Evolutionary conservation across 2,888 invertebrate genomes (phyloP).

Genomic region (Antheraea assamensis): DNA sequence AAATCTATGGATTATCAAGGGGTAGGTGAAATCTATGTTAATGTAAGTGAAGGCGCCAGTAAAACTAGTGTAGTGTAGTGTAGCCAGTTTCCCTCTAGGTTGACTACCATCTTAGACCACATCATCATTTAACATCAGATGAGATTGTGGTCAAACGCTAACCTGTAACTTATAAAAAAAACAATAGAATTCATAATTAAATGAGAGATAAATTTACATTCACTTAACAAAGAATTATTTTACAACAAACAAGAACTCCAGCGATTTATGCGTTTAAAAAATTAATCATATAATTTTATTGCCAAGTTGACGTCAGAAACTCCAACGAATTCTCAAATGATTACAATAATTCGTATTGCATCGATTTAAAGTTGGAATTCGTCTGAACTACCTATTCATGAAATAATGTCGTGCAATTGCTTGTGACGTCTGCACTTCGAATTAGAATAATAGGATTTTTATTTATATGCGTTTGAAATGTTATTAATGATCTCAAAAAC

Average conservation of each 20-base stretch:
- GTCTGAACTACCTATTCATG: not conserved
- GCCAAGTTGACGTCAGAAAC: not conserved
- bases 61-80: no score
- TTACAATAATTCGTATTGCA: not conserved
- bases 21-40: no score
- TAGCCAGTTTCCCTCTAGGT: no score
- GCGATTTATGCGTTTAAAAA: not conserved
- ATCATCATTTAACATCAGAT: no score
- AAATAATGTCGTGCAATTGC: conserved; percentile 30
- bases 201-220: not conserved
- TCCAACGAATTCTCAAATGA: not conserved
- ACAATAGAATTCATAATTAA: not conserved
- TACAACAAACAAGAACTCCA: not conserved
- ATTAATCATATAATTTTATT: not conserved
- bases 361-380: not conserved
- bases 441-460: conserved; percentile 67
- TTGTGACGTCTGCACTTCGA: not conserved
- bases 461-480: conserved; percentile 51
- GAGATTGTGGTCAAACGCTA: no score
- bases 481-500: conserved; percentile 40
- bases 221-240: not conserved
- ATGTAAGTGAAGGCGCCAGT: no score
- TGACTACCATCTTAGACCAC: no score
- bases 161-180: no score
- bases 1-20: no score